These are phyloP conservation scores for Hemicentrotus pulcherrimus DNA, from an alignment of 35 echinoderm and acorn worm genomes.

Conservation along the genomic window DNA sequence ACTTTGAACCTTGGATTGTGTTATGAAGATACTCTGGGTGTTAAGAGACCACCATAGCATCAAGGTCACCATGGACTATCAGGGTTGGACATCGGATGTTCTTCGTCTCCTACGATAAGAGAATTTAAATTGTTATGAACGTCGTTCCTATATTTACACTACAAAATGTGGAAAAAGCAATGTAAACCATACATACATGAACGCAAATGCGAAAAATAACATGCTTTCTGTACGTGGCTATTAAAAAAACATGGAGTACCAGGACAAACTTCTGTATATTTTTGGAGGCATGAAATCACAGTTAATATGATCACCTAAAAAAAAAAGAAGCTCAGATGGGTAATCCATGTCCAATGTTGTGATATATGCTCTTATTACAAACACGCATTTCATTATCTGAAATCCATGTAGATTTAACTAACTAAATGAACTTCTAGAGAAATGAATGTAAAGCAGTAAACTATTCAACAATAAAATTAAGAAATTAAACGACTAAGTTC, in stretches of 20 bases:
- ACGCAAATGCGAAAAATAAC: neutral
- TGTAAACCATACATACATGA: neutral
- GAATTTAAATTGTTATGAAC: neutral
- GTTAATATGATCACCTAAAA: too few species aligned
- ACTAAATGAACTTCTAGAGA: too few species aligned
- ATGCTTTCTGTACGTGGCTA: neutral
- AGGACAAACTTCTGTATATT: too few species aligned
- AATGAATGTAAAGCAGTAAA: too few species aligned
- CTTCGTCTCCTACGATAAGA: neutral
- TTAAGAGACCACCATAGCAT: conserved; percentile 80
- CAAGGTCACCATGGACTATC: conserved; percentile 88
- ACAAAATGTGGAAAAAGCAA: neutral
- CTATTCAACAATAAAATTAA: too few species aligned
- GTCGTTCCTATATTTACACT: neutral
- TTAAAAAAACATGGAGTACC: neutral
- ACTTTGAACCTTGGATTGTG: conserved; percentile 94
- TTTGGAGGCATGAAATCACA: too few species aligned
- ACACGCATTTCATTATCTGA: too few species aligned
- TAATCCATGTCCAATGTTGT: too few species aligned
- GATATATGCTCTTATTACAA: too few species aligned
- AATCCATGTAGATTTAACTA: too few species aligned
- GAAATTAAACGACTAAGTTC: too few species aligned
- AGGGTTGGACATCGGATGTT: conserved; percentile 69
- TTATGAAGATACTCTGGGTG: conserved; percentile 76
- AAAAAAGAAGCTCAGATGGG: too few species aligned